phyloP scores from a whole-genome alignment of 1,140 invertebrate species.

The Whitmania pigra region DNA sequence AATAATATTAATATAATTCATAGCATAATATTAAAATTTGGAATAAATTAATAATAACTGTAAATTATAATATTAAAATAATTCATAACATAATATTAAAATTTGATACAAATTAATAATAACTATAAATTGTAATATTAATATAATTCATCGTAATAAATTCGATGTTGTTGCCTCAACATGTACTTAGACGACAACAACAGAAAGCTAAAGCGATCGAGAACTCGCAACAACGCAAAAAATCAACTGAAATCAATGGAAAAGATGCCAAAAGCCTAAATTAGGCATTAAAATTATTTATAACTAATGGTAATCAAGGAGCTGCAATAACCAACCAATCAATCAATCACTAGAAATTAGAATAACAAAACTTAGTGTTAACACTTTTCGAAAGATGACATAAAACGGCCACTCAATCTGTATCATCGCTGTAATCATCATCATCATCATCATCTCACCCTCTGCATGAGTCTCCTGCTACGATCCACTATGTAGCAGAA shows the following conservation, averaged over 20 bases:
- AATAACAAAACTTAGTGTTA: neutral
- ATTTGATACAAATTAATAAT: too few species aligned
- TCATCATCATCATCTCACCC: slow-evolving; percentile 57
- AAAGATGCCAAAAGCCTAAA: neutral
- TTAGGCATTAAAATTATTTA: neutral
- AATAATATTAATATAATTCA: too few species aligned
- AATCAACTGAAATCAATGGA: neutral
- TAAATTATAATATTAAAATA: too few species aligned
- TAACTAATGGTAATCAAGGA: neutral
- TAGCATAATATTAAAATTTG: too few species aligned
- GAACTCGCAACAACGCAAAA: slow-evolving; percentile 19
- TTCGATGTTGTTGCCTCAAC: too few species aligned
- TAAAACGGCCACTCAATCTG: neutral
- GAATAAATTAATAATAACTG: too few species aligned
- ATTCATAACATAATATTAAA: too few species aligned
- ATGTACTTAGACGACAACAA: too few species aligned
- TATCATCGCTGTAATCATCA: neutral
- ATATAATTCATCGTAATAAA: too few species aligned
- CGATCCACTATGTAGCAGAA: slow-evolving; percentile 83
- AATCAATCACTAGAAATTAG: neutral
- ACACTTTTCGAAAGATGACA: neutral
- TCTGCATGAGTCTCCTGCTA: slow-evolving; percentile 79
- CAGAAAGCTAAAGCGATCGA: too few species aligned
- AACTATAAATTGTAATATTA: too few species aligned
- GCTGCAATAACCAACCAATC: too few species aligned